Conservation (phyloP, 1,140 invertebrate species). For the Argopecten irradians region DNA sequence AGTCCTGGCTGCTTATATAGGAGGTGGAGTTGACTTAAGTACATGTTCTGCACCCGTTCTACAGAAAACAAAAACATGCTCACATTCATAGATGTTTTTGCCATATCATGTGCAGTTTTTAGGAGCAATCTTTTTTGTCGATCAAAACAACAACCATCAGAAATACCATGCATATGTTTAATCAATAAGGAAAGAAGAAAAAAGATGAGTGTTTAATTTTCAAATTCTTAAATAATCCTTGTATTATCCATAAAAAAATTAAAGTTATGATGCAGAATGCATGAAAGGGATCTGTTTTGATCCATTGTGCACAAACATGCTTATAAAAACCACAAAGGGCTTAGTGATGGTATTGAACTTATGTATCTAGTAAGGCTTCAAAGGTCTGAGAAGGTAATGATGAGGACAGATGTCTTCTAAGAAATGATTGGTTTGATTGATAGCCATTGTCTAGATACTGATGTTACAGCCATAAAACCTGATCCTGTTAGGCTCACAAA, state of each 20-base stretch:
- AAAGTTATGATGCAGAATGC: no score
- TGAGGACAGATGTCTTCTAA: background rate
- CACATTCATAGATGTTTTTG: background rate
- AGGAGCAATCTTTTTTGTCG: background rate
- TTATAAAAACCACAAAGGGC: background rate
- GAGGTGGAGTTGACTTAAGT: background rate
- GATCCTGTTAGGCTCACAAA: background rate
- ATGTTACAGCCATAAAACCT: background rate
- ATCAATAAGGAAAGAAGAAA: no score
- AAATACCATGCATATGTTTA: no score
- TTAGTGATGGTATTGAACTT: background rate
- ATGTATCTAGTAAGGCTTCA: background rate
- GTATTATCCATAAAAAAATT: no score
- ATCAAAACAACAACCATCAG: no score
- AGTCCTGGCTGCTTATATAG: background rate
- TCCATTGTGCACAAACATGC: background rate
- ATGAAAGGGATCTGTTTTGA: background rate
- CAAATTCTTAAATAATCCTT: no score
- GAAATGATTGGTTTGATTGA: background rate
- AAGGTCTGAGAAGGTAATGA: background rate
- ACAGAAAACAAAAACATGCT: background rate
- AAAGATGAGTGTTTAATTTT: no score
- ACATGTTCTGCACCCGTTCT: background rate
- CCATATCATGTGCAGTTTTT: background rate
- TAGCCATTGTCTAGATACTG: slow-evolving; percentile 5